Base-by-base conservation (phyloP, 2,113 vertebrate genomes). In the Nothocercus julius region DNA sequence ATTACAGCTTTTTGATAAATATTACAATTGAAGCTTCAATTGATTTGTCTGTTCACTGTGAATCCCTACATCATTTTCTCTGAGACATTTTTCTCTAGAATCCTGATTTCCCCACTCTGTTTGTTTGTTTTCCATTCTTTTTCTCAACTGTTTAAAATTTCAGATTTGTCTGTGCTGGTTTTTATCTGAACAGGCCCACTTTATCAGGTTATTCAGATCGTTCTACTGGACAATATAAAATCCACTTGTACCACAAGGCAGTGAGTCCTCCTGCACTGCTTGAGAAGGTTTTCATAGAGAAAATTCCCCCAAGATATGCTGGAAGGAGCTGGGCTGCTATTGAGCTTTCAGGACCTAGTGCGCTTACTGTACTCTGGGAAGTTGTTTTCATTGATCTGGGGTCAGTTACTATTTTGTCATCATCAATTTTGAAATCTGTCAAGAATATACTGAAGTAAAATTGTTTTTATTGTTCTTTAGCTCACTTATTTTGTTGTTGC, bases 191-290 rank as follows among this genome's bases (percentile, higher is more conserved):
- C 9, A 47, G 30, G 9, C 18, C 64, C 28, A 19, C 7, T 82
- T 95, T 89, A 89, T 79, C 82, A 94, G 79, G 49, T 11, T 22
- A 30, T 73, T 94, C 82, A 85, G 67, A 66, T 17, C 53, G 7
- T 58, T 69, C 22, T 73, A 15, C 42, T 40, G 13, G 89, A 76
- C 78, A 75, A 30, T 13, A 34, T 4, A 72, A 91, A 61, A 4
- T n/a, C 34, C 47, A 72, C 32, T 47, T 51, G 12, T 34, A 25
- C 19, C 0, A 2, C 51, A 81, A 4, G 61, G 84, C 81, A 82
- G 51, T 13, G 16, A 59, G 11, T 24, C 6, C 1, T 56, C 27
- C 2, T 28, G 10, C 42, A 25, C 28, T 66, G 19, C 20, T 40
- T 68, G 56, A 38, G 78, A 68, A 91, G 10, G 10, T 53, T 25